phyloP scores from a whole-genome alignment of 2,888 invertebrate genomes.

The Eudasyphora cyanicolor region DNA sequence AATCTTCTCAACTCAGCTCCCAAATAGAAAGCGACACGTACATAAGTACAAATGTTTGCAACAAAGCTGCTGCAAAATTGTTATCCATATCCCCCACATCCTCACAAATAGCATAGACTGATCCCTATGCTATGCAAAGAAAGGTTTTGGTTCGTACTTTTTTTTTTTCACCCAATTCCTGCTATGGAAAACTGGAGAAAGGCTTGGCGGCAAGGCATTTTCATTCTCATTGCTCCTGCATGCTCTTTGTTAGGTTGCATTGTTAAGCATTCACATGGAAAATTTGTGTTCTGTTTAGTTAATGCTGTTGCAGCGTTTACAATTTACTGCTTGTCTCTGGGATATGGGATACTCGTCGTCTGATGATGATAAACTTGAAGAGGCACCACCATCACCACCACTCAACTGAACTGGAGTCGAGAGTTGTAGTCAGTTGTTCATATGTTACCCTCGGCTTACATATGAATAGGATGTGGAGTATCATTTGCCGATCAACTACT shows the following conservation, averaged over 20 bases:
- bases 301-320: conserved; percentile 45
- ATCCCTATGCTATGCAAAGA: conserved; percentile 28
- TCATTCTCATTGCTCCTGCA: conserved; percentile 10
- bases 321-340: conserved; percentile 54
- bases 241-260: conserved; percentile 62
- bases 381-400: not conserved
- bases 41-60: conserved; percentile 16
- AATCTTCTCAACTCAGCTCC: conserved; percentile 31
- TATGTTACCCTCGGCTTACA: not conserved
- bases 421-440: not conserved
- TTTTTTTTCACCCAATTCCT: conserved; percentile 4
- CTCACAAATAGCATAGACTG: not conserved
- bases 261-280: conserved; percentile 74
- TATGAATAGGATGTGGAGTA: not conserved
- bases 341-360: not conserved
- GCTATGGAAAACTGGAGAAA: conserved; percentile 5
- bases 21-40: conserved; percentile 29
- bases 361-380: conserved; percentile 12
- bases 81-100: not conserved
- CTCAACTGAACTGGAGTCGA: not conserved
- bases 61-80: conserved; percentile 37
- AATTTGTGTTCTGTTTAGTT: conserved; percentile 70
- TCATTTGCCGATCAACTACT: conserved; percentile 12
- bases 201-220: not conserved
- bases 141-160: conserved; percentile 16